Evolutionary conservation across 2,888 invertebrate species (phyloP).

Genomic region (Germaria angustata): DNA sequence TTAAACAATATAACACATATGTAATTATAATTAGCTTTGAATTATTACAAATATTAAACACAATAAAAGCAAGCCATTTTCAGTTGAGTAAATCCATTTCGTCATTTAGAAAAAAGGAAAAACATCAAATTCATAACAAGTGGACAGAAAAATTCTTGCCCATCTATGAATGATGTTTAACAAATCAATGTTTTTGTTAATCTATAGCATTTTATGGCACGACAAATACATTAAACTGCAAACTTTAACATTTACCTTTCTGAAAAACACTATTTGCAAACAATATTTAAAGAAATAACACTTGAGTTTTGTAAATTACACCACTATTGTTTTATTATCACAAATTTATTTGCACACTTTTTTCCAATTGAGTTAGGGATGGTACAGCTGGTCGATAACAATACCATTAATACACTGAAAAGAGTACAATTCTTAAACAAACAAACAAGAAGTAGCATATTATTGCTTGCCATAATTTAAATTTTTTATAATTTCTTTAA

Average conservation of each 20-base stretch:
- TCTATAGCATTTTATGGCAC: neutral
- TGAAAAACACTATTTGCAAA: neutral
- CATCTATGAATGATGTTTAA: neutral
- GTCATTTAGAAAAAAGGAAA: neutral
- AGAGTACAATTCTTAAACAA: neutral
- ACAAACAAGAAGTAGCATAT: neutral
- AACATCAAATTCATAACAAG: neutral
- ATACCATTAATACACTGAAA: constrained; percentile 6
- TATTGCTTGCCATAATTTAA: too few species aligned
- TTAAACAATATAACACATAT: too few species aligned
- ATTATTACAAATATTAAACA: constrained; percentile 8
- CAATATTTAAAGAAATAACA: constrained; percentile 3
- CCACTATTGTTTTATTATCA: constrained; percentile 39
- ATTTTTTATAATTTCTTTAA: too few species aligned
- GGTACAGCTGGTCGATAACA: constrained; percentile 47
- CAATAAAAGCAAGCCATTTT: constrained; percentile 24
- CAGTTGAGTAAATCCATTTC: constrained; percentile 25
- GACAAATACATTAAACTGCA: neutral
- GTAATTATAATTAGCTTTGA: neutral
- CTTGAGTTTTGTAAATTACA: neutral
- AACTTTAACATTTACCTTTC: constrained; percentile 11
- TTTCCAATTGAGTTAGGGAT: constrained; percentile 39
- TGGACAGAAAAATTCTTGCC: neutral
- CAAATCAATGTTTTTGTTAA: neutral
- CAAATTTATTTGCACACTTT: constrained; percentile 43